Conservation (phyloP, 2,888 invertebrate genomes). For the Acrobeloides nanus region DNA sequence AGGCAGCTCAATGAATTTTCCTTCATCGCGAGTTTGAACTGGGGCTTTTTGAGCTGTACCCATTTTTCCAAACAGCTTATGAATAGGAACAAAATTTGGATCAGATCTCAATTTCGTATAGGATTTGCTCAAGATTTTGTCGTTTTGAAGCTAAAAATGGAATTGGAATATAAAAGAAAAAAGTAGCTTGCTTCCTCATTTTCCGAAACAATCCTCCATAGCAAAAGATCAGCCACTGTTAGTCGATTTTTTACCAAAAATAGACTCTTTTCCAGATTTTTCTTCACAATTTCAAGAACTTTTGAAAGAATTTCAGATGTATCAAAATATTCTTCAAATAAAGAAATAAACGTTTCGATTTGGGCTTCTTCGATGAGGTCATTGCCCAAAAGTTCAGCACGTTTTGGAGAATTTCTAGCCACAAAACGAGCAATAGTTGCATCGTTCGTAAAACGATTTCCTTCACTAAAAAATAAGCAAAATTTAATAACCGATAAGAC, state of each 20-base stretch:
- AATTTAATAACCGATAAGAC: no score
- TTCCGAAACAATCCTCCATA: constrained; percentile 29
- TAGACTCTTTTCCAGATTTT: neutral
- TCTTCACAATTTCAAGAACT: constrained; percentile 2
- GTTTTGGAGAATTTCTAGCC: constrained; percentile 21
- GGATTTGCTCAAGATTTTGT: neutral
- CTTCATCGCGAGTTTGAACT: constrained; percentile 65
- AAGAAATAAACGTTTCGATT: constrained; percentile 25
- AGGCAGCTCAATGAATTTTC: constrained; percentile 90
- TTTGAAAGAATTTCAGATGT: constrained; percentile 13
- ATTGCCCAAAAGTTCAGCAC: constrained; percentile 28
- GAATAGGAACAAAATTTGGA: neutral
- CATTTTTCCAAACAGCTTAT: constrained; percentile 10
- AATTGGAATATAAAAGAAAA: neutral
- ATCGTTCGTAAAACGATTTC: constrained; percentile 29
- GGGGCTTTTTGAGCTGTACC: constrained; percentile 27
- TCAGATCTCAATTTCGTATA: neutral
- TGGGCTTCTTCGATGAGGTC: constrained; percentile 21
- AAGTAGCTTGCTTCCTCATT: neutral
- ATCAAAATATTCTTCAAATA: constrained; percentile 18
- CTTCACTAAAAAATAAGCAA: constrained; percentile 29
- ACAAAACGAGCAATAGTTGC: constrained; percentile 33
- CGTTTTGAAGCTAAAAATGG: neutral
- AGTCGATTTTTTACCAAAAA: constrained; percentile 19
- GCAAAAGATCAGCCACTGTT: constrained; percentile 33